Conservation (phyloP, 2,797 vertebrate species). For the Acomys russatus region DNA sequence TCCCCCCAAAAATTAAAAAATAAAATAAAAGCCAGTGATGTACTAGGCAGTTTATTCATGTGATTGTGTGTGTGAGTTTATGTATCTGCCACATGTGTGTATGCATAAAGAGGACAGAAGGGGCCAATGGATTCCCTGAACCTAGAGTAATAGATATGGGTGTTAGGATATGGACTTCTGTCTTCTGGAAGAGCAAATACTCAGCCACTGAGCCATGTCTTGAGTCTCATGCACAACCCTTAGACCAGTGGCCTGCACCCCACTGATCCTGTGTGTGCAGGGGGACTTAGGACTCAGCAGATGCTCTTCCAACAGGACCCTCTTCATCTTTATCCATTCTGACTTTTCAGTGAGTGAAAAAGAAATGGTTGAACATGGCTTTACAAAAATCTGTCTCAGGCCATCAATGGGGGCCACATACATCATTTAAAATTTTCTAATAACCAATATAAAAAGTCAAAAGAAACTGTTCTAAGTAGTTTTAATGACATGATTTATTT, state of each 20-base stretch:
- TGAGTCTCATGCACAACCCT: neutral
- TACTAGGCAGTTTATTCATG: neutral
- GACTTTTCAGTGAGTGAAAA: neutral
- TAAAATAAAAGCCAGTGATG: rapidly evolving
- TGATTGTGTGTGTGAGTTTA: neutral
- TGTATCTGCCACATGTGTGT: neutral
- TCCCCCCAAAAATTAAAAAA: too few relatives aligned
- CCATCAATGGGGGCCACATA: neutral
- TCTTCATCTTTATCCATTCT: too few relatives aligned
- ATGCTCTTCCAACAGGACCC: too few relatives aligned
- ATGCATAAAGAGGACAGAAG: neutral
- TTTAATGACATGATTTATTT: neutral
- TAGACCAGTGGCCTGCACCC: too few relatives aligned
- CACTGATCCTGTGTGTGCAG: rapidly evolving
- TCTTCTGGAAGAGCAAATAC: neutral
- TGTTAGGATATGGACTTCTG: neutral
- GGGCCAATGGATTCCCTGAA: neutral
- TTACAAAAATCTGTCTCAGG: neutral
- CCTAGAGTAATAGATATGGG: neutral
- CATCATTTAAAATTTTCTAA: neutral
- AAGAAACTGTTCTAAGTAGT: neutral
- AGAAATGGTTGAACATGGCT: neutral
- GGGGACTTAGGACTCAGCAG: rapidly evolving
- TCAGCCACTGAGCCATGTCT: neutral
- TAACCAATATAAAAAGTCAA: neutral